phyloP scores from a whole-genome alignment of 2,888 invertebrate genomes.

The Brenthis hecate region DNA sequence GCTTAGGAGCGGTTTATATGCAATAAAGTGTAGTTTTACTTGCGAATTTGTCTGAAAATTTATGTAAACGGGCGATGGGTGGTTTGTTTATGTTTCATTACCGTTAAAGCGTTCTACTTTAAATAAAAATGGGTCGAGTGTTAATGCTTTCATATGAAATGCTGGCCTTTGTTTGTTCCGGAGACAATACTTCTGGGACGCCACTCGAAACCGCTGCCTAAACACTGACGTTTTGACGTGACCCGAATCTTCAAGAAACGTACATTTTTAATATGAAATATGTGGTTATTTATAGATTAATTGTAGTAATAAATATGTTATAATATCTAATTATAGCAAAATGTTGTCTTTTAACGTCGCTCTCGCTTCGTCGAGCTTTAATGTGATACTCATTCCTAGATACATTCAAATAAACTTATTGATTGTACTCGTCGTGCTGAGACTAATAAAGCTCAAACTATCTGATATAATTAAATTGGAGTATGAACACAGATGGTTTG shows the following conservation, averaged over 20 bases:
- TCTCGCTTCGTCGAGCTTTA: no score
- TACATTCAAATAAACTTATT: no score
- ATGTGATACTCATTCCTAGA: no score
- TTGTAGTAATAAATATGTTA: background rate
- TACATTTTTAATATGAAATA: constrained; percentile 21
- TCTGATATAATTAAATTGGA: no score
- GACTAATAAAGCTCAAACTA: no score
- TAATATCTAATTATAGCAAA: background rate
- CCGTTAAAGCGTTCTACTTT: constrained; percentile 33
- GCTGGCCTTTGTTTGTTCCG: constrained; percentile 25
- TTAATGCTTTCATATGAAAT: constrained; percentile 29
- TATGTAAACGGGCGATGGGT: background rate
- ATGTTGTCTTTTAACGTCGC: background rate
- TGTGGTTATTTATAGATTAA: constrained; percentile 11
- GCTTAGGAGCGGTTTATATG: background rate
- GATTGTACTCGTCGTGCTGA: no score
- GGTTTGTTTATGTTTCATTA: constrained; percentile 35
- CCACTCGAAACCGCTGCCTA: constrained; percentile 34
- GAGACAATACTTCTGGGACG: constrained; percentile 29
- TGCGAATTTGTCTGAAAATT: constrained; percentile 13
- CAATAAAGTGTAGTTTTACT: constrained; percentile 3
- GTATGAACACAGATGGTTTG: no score
- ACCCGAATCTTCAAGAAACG: constrained; percentile 26
- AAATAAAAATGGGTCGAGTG: constrained; percentile 35
- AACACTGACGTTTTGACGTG: constrained; percentile 29